These are phyloP conservation scores for Proterorhinus semilunaris DNA, from an alignment of 2,113 vertebrate genomes.

Conservation along the genomic window DNA sequence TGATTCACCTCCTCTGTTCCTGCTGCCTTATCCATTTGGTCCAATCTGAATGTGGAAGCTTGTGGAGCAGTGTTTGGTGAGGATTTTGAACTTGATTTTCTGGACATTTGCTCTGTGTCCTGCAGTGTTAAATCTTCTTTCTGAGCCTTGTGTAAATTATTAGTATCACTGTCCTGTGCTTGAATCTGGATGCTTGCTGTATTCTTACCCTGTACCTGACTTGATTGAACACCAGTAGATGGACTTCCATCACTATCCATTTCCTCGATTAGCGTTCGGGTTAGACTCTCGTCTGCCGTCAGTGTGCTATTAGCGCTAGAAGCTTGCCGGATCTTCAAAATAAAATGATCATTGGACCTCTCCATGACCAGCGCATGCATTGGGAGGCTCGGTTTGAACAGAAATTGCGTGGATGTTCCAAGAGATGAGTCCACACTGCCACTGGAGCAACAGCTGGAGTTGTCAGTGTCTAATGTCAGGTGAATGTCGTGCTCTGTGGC, in stretches of 20 bases:
- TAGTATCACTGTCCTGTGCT: not conserved
- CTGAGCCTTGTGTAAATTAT: not conserved
- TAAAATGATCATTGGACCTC: conserved; percentile 94
- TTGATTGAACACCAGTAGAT: conserved; percentile 1
- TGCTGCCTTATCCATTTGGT: not conserved
- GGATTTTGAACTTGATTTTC: not conserved
- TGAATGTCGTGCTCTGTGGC: conserved; percentile 94
- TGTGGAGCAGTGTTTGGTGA: not conserved
- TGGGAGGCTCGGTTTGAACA: conserved; percentile 85
- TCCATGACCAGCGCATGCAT: conserved; percentile 97
- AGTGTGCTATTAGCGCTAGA: conserved; percentile 23
- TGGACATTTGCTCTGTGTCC: not conserved
- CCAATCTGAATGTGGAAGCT: not conserved
- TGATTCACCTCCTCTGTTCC: conserved; percentile 8
- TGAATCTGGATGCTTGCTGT: not conserved
- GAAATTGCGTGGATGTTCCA: conserved; percentile 64
- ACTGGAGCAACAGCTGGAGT: conserved; percentile 86
- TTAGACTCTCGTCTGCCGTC: conserved; percentile 34
- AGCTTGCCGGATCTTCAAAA: conserved; percentile 89
- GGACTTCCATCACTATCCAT: not conserved
- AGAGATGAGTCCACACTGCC: conserved; percentile 72
- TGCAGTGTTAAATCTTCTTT: not conserved
- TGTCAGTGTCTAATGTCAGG: conserved; percentile 91
- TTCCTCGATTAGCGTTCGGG: conserved; percentile 30
- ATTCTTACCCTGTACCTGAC: not conserved